A percentile compares a stretch with the other conserved stretches of the same genome.
phyloP scores from a whole-genome alignment of 2,888 invertebrate genomes.

The Acanthosepion esculentum region DNA sequence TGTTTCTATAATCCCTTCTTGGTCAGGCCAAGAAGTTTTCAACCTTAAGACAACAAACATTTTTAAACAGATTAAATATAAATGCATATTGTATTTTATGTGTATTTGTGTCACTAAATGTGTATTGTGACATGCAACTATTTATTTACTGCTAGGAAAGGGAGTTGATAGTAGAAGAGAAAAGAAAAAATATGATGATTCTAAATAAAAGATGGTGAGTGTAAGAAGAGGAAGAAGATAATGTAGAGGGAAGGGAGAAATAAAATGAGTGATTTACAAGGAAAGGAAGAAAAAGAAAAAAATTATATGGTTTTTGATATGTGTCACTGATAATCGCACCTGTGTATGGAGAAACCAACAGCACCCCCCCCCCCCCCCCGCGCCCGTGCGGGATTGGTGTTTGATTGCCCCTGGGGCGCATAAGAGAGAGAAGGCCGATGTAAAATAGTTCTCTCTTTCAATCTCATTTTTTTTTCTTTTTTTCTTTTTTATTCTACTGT shows the following conservation, averaged over 20 bases:
- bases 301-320: neutral
- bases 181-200: neutral
- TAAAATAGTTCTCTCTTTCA: too few species aligned
- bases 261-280: neutral
- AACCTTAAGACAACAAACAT: too few species aligned
- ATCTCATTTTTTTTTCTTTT: too few species aligned
- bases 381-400: neutral
- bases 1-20: too few species aligned
- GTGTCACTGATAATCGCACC: neutral
- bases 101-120: too few species aligned
- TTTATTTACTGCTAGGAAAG: neutral
- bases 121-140: too few species aligned
- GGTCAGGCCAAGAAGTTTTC: too few species aligned
- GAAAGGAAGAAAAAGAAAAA: neutral
- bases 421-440: neutral
- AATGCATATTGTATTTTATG: too few species aligned
- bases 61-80: too few species aligned
- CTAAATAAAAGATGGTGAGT: neutral
- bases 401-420: neutral
- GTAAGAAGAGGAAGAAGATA: neutral
- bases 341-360: neutral
- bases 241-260: neutral
- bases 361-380: fast-evolving
- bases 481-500: too few species aligned
- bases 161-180: neutral